Conservation (phyloP, 2,113 vertebrate species). For the Anser cygnoides region DNA sequence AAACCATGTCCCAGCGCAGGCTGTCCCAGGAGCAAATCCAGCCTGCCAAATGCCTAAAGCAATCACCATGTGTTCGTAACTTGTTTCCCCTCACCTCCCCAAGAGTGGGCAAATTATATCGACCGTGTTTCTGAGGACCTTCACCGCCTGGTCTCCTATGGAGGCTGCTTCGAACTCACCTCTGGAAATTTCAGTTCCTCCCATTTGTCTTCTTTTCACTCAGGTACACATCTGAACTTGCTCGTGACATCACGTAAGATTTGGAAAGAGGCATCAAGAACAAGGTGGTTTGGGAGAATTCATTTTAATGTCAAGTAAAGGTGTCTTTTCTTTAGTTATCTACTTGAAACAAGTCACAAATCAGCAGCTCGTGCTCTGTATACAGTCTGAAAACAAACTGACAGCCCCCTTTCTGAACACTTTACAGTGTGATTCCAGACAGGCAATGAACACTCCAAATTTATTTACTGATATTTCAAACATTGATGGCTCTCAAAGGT, state of each 20-base stretch:
- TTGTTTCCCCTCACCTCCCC: not conserved
- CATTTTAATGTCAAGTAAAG: not conserved
- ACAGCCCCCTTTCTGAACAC: not conserved
- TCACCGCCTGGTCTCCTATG: not conserved
- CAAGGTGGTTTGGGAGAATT: not conserved
- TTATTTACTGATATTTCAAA: not conserved
- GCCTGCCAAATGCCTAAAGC: not conserved
- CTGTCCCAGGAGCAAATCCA: not conserved
- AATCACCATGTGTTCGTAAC: not conserved
- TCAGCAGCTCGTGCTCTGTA: not conserved
- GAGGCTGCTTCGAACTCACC: not conserved
- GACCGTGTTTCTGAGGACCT: not conserved
- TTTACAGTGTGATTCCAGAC: not conserved
- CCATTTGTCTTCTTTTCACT: not conserved
- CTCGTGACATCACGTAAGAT: not conserved
- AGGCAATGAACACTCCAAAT: not conserved
- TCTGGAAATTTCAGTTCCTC: not conserved
- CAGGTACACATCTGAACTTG: fast-evolving
- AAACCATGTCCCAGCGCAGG: not conserved
- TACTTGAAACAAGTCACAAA: not conserved
- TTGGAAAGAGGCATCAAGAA: not conserved
- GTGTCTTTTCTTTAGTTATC: not conserved
- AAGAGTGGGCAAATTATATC: fast-evolving
- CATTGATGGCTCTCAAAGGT: conserved; percentile 8
- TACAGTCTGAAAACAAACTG: not conserved